Conservation (phyloP, 2,113 vertebrate species). For the Octodon degus region DNA sequence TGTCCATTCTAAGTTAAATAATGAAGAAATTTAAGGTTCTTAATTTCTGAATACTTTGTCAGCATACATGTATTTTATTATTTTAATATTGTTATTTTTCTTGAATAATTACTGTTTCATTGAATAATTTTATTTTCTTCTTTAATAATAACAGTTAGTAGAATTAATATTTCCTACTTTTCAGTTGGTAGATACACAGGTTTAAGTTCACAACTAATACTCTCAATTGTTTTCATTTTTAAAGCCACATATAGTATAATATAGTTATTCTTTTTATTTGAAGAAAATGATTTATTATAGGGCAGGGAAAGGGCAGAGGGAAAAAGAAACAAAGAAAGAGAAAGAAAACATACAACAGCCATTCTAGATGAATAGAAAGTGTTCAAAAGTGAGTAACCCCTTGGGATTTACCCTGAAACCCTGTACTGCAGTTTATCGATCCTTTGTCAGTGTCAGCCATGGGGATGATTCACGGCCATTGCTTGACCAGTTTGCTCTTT, state of each 20-base stretch:
- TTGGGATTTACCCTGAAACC: too few relatives aligned
- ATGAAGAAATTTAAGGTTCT: not conserved
- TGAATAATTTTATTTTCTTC: not conserved
- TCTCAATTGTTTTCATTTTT: not conserved
- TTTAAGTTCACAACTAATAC: not conserved
- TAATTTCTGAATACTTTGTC: not conserved
- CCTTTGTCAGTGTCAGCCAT: too few relatives aligned
- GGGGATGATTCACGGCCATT: too few relatives aligned
- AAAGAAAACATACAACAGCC: not conserved
- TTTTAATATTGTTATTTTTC: conserved; percentile 13
- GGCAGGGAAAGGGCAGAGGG: not conserved
- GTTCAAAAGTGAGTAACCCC: not conserved
- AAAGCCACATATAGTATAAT: not conserved
- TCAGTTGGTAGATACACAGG: not conserved
- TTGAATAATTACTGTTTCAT: not conserved
- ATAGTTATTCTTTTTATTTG: not conserved
- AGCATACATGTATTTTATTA: not conserved
- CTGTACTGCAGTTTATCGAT: too few relatives aligned
- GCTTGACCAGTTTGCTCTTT: too few relatives aligned
- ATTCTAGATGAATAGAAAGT: not conserved
- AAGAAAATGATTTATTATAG: not conserved
- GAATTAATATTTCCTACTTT: not conserved
- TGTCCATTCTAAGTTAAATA: conserved; percentile 6
- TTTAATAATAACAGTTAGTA: not conserved
- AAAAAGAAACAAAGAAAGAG: too few relatives aligned